phyloP scores from a whole-genome alignment of 2,797 vertebrate species.

The Galagoides demidoff region DNA sequence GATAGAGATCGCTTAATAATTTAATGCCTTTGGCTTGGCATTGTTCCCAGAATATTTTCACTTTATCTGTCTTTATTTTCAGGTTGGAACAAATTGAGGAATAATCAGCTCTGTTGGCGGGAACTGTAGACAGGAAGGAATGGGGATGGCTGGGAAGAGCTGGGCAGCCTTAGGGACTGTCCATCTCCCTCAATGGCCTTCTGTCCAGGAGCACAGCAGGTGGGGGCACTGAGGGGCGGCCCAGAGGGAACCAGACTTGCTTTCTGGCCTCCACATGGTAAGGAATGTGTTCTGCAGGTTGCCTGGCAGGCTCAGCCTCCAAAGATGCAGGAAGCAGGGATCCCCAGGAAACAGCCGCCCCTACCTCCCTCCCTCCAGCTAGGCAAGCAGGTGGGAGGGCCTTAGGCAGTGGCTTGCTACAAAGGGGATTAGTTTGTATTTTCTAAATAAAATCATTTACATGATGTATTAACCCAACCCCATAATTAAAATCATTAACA shows the following conservation, averaged over 20 bases:
- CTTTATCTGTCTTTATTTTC: constrained; percentile 88
- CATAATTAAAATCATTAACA: constrained; percentile 77
- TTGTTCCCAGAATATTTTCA: constrained; percentile 85
- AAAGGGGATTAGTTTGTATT: constrained; percentile 73
- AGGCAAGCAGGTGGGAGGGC: constrained; percentile 49
- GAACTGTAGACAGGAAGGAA: constrained; percentile 65
- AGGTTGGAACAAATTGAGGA: constrained; percentile 84
- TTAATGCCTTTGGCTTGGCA: constrained; percentile 85
- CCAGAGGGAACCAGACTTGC: not conserved
- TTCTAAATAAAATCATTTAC: constrained; percentile 81
- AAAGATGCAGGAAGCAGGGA: not conserved
- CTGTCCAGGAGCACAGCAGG: not conserved
- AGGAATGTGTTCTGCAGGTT: not conserved
- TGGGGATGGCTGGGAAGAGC: not conserved
- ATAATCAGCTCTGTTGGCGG: constrained; percentile 36
- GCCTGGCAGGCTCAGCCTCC: not conserved
- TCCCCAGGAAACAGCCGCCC: not conserved
- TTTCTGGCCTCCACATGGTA: not conserved
- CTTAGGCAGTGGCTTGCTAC: constrained; percentile 13
- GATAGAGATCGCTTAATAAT: constrained; percentile 87
- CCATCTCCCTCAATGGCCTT: not conserved
- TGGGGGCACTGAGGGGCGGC: accelerated
- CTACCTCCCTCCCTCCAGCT: not conserved
- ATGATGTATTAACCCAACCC: constrained; percentile 77
- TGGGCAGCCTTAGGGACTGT: accelerated